Evolutionary conservation across 2,888 invertebrate genomes (phyloP).

Genomic region (Elegia similella): DNA sequence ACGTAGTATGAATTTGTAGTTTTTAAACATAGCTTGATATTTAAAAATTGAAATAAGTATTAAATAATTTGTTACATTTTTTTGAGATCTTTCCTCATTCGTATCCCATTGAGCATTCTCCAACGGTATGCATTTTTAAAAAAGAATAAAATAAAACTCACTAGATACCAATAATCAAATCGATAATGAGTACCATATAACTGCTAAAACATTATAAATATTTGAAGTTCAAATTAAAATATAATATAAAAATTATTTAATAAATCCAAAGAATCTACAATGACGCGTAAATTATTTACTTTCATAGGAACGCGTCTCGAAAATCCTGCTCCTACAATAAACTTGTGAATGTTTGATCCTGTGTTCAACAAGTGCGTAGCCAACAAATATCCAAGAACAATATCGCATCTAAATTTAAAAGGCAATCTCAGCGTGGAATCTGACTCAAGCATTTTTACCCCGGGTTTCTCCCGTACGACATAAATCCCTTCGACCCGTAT

Average conservation of each 20-base stretch:
- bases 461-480: slow-evolving; percentile 60
- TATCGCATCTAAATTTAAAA: slow-evolving; percentile 78
- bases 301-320: background rate
- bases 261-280: no score
- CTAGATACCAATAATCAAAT: no score
- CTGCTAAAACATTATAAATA: no score
- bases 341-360: background rate
- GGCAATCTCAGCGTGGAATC: slow-evolving; percentile 72
- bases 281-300: background rate
- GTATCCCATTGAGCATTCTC: no score
- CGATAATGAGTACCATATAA: no score
- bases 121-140: no score
- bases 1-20: background rate
- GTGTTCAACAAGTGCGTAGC: slow-evolving; percentile 26
- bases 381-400: slow-evolving; percentile 47
- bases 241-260: no score
- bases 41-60: no score
- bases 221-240: no score
- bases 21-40: background rate
- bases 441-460: slow-evolving; percentile 59
- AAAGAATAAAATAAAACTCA: no score
- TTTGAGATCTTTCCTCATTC: no score
- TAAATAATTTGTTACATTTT: no score
- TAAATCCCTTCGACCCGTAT: slow-evolving; percentile 76
- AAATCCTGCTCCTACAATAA: background rate